Evolutionary conservation across 64 coral and sea anemone genomes (phyloP), one percentile per base, ranked within the genome.

Genomic region (Dendronephthya gigantea): DNA sequence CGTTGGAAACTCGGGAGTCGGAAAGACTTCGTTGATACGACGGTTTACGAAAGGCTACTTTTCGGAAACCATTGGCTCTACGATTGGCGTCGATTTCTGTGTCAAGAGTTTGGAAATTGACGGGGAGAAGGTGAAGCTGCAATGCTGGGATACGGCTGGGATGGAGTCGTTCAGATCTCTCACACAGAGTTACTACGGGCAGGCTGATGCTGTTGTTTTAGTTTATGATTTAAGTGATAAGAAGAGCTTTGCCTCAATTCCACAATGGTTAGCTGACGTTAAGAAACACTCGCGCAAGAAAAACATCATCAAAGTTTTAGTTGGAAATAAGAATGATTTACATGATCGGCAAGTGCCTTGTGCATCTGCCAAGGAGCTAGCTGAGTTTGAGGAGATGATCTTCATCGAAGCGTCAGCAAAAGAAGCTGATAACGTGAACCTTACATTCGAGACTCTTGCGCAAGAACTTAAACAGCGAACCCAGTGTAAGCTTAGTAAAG

Each of bases 281-380:
- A 92, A 98, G 37, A 88, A 88, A 41, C 91, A 92, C 50, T 86
- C 95, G 16, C 51, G 76, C 12, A 87, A 85, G 29, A 92, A 85
- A 88, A 91, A 93, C 76, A 86, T 89, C 34, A 76, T 93, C 7
- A 93, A 93, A 65, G 95, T 98, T 45, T 81, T 98, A 22, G 95
- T 98, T 17, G 95, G 95, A 7, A 98, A 98, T 52, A 98, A 98
- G 84, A 98, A 92, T 22, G 95, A 98, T 90, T 98, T 98, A 82
- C 91, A 89, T 85, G 89, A 75, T 0, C 82, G 95, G 1, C 89
- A 91, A 88, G 95, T 98, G 11, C 93, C 90, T 28, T 89, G 92
- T 48, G 88, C 90, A 62, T 98, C 95, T 34, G 95, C 89, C 30
- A 92, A 92, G 31, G 93, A 91, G 87, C 90, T 98, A 14, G 95